A percentile compares a stretch with the other conserved stretches of the same genome.
Evolutionary conservation across 1,140 invertebrate species (phyloP).

Genomic region (Zaprionus camerounensis): DNA sequence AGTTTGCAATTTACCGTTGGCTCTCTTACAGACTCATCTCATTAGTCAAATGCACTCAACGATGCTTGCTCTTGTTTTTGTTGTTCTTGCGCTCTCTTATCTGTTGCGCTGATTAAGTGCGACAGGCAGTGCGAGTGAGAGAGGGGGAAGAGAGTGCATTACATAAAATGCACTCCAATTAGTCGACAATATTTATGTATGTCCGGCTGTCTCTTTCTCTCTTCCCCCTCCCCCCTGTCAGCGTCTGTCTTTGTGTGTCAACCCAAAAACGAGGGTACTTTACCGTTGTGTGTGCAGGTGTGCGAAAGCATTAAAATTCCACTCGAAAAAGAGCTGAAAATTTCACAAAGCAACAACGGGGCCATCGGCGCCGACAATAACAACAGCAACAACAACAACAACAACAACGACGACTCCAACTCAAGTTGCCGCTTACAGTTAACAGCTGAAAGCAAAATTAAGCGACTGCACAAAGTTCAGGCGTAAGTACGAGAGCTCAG

Average conservation of each 20-base stretch:
- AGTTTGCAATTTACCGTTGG: not conserved
- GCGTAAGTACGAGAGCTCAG: constrained; percentile 60
- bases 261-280: constrained; percentile 77
- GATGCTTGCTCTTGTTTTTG: constrained; percentile 8
- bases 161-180: constrained; percentile 48
- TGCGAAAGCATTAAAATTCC: constrained; percentile 82
- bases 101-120: constrained; percentile 37
- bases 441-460: constrained; percentile 69
- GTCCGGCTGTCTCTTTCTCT: not conserved
- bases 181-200: constrained; percentile 29
- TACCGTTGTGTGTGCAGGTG: constrained; percentile 78
- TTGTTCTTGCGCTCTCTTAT: constrained; percentile 24
- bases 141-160: constrained; percentile 21
- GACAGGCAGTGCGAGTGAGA: constrained; percentile 6
- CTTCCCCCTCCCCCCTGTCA: not conserved
- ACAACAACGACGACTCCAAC: constrained; percentile 9
- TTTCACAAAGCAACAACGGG: constrained; percentile 48
- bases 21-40: not conserved
- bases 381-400: constrained; percentile 14
- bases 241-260: constrained; percentile 22
- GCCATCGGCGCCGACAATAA: constrained; percentile 36
- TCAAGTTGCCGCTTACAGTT: constrained; percentile 48
- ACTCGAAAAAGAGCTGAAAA: constrained; percentile 62
- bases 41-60: not conserved
- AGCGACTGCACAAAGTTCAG: constrained; percentile 78